A percentile compares a stretch with the other conserved stretches of the same genome.
Conservation (phyloP, 2,113 vertebrate genomes). For the Origma solitaria region DNA sequence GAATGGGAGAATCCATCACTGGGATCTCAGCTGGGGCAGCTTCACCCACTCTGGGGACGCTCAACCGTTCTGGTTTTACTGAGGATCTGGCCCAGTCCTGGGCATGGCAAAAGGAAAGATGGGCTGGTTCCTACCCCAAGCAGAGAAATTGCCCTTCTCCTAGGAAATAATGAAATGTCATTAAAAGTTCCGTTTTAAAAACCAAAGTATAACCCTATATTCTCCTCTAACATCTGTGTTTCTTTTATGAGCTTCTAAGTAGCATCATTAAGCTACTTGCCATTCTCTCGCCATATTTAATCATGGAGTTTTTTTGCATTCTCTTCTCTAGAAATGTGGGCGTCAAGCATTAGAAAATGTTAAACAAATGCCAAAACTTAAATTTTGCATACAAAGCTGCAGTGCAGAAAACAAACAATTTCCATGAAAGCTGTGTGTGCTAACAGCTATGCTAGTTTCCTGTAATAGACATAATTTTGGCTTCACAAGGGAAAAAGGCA, state of each 20-base stretch:
- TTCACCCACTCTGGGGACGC: not conserved
- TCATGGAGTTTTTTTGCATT: not conserved
- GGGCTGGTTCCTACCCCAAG: not conserved
- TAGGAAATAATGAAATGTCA: not conserved
- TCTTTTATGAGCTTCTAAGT: not conserved
- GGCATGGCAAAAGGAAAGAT: not conserved
- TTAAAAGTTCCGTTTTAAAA: not conserved
- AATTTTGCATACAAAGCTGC: not conserved
- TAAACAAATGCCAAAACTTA: not conserved
- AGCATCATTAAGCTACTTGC: not conserved
- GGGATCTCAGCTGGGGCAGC: not conserved
- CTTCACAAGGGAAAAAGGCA: not conserved
- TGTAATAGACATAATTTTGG: not conserved
- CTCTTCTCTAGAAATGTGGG: not conserved
- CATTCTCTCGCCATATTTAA: not conserved
- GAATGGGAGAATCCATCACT: not conserved
- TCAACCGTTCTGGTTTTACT: not conserved
- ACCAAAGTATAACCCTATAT: rapidly evolving
- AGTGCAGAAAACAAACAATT: not conserved
- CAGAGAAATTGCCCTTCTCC: not conserved
- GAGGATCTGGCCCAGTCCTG: not conserved
- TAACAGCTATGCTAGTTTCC: not conserved
- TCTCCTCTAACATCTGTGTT: not conserved
- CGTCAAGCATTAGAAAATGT: not conserved
- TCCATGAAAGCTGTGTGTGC: not conserved